Evolutionary conservation across 2,113 vertebrate genomes (phyloP).

Genomic region (Naja naja): DNA sequence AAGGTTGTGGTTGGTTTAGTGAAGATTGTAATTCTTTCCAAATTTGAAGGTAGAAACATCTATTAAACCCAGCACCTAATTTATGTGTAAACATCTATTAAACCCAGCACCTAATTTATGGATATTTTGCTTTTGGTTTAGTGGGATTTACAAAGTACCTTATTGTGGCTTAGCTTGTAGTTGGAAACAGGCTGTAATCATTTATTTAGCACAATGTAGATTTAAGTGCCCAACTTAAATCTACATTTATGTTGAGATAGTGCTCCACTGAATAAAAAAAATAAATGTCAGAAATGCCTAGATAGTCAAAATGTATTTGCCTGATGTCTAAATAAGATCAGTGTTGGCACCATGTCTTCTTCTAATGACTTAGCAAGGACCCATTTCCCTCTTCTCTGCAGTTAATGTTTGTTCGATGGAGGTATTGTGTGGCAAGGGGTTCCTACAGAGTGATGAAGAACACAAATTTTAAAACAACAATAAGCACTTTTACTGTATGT

Average conservation of each 20-base stretch:
- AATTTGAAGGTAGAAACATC: not conserved
- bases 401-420: not conserved
- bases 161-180: not conserved
- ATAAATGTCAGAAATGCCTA: not conserved
- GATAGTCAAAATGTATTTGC: not conserved
- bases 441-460: not conserved
- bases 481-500: not conserved
- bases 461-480: not conserved
- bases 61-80: not conserved
- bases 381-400: not conserved
- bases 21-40: not conserved
- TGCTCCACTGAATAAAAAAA: not conserved
- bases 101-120: not conserved
- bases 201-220: not conserved
- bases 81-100: not conserved
- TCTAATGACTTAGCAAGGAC: not conserved
- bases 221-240: not conserved
- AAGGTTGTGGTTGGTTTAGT: no score
- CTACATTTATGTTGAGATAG: not conserved
- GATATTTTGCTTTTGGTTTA: not conserved
- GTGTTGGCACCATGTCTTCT: not conserved
- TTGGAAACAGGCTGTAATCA: not conserved
- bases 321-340: not conserved
- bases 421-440: not conserved
- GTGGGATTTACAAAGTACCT: not conserved